Base-by-base conservation (phyloP, 2,797 vertebrate genomes). In the Lindbergichthys nudifrons region DNA sequence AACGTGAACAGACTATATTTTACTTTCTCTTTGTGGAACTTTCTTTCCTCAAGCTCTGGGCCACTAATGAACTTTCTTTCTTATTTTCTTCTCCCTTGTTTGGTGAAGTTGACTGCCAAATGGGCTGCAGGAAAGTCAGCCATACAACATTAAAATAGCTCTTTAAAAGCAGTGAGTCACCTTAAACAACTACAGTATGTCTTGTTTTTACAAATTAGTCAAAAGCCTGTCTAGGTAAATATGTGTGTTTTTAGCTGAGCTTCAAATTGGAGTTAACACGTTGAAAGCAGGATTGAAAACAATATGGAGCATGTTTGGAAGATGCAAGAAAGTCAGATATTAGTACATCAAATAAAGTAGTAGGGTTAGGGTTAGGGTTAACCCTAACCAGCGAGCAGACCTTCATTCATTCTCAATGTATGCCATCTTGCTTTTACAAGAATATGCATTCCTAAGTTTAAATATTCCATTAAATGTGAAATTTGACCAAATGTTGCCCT, bases 91-190 rank as follows among this genome's bases (percentile, higher is more conserved):
- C 11, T 3, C 23, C 7, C 39, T 36, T 36, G 26, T 48, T 66
- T 23, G 36, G 4, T 58, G 47, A 59, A 4, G 18, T 4, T 43
- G 16, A 52, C 10, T 18, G 16, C 1, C 12, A 21, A 6, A 54
- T 57, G 51, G 56, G 58, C 21, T 57, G 59, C 32, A 21, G 18
- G 9, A 36, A 57, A 69, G 65, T 58, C 53, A 45, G n/a, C 59
- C 18, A 23, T 14, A 52, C 50, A 2, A 45, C 15, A 36, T 39
- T 46, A 46, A 66, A 59, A 30, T 1, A 10, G 50, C 0, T 47
- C 47, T 70, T 59, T 19, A 19, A 59, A 59, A 65, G 45, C 46
- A 46, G 26, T 45, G 21, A 56, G 8, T 41, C 39, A 13, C 51
- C 41, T 15, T 19, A 51, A 51, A 18, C 19, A 10, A 13, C 58